Conservation (phyloP, 2,797 vertebrate species). For the Mycteria americana region DNA sequence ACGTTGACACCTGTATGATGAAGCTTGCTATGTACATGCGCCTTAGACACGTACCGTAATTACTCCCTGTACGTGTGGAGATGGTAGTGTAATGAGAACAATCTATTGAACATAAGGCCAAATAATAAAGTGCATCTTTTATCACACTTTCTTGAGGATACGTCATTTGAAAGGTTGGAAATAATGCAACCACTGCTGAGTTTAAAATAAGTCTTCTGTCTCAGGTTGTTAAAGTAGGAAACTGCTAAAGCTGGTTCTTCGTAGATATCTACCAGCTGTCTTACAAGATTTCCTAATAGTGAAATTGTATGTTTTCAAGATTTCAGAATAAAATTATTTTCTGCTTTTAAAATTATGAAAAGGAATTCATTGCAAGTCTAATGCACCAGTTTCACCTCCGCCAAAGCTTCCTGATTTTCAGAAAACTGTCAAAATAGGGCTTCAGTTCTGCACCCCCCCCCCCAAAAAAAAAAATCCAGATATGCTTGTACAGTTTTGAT, state of each 20-base stretch:
- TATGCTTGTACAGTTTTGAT: not conserved
- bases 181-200: not conserved
- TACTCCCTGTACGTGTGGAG: not conserved
- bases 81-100: not conserved
- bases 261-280: not conserved
- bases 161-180: not conserved
- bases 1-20: not conserved
- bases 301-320: not conserved
- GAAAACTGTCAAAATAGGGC: not conserved
- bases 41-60: rapidly evolving
- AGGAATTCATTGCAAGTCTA: not conserved
- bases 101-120: not conserved
- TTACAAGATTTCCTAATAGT: not conserved
- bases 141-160: not conserved
- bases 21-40: not conserved
- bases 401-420: not conserved
- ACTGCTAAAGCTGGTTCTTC: not conserved
- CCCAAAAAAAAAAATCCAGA: not conserved
- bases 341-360: not conserved
- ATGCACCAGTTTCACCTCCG: not conserved
- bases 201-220: not conserved
- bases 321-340: not conserved
- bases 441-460: not conserved
- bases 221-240: not conserved
- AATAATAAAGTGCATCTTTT: not conserved